Evolutionary conservation across 2,888 invertebrate species (phyloP).

Genomic region (Diaprepes abbreviatus): DNA sequence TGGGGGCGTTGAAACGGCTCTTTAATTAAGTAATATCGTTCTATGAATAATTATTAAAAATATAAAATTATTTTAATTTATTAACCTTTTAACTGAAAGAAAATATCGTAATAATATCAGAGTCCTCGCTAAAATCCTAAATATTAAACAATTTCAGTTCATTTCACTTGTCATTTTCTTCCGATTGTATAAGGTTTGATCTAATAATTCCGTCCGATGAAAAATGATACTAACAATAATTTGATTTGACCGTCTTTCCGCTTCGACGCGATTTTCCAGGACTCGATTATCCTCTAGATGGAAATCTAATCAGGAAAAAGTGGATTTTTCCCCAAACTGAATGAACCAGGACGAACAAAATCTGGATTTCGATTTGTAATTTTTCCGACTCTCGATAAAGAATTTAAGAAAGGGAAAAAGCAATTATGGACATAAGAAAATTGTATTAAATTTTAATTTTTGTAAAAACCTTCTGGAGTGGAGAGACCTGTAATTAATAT

Average conservation of each 20-base stretch:
- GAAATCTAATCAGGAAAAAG: slow-evolving; percentile 30
- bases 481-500: no score
- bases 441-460: no score
- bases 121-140: no score
- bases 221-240: slow-evolving; percentile 20
- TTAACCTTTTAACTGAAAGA: no score
- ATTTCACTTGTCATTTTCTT: no score
- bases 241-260: slow-evolving; percentile 8
- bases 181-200: not conserved
- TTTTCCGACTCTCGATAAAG: not conserved
- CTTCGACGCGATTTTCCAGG: not conserved
- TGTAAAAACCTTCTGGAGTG: no score
- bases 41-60: no score
- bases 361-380: slow-evolving; percentile 5
- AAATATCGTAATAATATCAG: no score
- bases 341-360: not conserved
- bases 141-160: no score
- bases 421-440: not conserved
- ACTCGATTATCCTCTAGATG: slow-evolving; percentile 25
- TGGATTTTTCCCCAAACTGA: slow-evolving; percentile 11
- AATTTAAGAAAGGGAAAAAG: not conserved
- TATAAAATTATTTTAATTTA: no score
- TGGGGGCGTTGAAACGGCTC: no score
- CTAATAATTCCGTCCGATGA: not conserved
- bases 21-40: no score